Percentiles rank a stretch among this genome's conserved stretches.
phyloP scores from a whole-genome alignment of 2,888 invertebrate genomes.

The Nezara viridula region DNA sequence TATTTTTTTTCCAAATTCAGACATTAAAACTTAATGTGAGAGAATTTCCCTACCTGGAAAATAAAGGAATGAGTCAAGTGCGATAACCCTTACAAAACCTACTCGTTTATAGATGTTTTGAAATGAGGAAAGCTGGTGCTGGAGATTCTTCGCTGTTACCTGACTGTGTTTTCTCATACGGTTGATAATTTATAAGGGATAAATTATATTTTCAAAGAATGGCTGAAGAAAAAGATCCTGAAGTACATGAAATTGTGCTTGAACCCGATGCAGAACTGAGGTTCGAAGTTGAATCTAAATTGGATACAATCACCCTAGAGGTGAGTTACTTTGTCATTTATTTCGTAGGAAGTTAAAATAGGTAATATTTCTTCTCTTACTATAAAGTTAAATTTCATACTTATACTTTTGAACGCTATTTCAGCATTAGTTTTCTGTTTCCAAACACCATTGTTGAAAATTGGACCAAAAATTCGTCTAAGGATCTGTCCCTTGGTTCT shows the following conservation, averaged over 20 bases:
- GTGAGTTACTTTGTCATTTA: constrained; percentile 69
- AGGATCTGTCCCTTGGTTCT: too few species aligned
- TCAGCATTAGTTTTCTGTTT: too few species aligned
- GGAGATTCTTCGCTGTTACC: not conserved
- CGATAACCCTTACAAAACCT: not conserved
- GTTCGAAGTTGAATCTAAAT: constrained; percentile 92
- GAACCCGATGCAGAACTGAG: constrained; percentile 92
- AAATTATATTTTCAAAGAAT: not conserved
- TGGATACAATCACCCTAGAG: constrained; percentile 85
- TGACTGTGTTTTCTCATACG: not conserved
- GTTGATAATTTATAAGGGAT: not conserved
- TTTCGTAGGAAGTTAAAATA: not conserved
- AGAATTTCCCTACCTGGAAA: not conserved
- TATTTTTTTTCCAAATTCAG: not conserved
- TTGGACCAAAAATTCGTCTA: too few species aligned
- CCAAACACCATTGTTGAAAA: too few species aligned
- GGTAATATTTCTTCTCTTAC: not conserved
- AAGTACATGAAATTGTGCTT: constrained; percentile 69
- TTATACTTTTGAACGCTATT: too few species aligned
- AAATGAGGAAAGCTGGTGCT: not conserved
- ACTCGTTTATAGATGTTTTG: not conserved
- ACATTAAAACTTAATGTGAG: not conserved
- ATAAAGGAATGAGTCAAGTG: not conserved
- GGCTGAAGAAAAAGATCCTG: constrained; percentile 63
- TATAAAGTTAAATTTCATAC: not conserved